phyloP scores from a whole-genome alignment of 2,797 vertebrate genomes.

The Staurois parvus region DNA sequence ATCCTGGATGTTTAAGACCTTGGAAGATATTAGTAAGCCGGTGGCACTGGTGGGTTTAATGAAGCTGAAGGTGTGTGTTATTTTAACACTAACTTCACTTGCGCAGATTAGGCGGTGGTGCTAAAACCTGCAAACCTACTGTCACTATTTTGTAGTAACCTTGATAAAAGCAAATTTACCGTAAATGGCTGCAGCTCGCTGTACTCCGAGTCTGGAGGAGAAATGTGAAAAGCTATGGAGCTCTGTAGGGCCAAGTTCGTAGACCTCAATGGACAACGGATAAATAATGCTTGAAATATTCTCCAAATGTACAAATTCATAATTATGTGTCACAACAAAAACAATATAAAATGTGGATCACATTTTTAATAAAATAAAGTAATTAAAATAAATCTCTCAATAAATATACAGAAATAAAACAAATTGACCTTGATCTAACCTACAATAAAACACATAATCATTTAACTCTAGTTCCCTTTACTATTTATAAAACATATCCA shows the following conservation, averaged over 20 bases:
- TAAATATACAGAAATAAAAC: too few relatives aligned
- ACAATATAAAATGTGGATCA: too few relatives aligned
- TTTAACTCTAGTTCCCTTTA: too few relatives aligned
- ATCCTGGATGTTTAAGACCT: constrained; percentile 77
- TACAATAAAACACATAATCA: too few relatives aligned
- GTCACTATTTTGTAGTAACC: constrained; percentile 84
- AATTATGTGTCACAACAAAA: too few relatives aligned
- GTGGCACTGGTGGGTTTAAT: constrained; percentile 80
- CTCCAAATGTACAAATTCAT: too few relatives aligned
- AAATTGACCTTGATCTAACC: too few relatives aligned
- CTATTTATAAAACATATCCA: too few relatives aligned
- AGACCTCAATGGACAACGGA: not conserved
- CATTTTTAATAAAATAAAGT: too few relatives aligned
- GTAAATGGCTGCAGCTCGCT: constrained; percentile 68
- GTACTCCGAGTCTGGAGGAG: not conserved
- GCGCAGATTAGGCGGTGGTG: constrained; percentile 84
- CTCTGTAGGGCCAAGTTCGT: not conserved
- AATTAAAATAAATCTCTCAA: too few relatives aligned
- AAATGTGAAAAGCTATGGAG: not conserved
- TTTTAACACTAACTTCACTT: constrained; percentile 88
- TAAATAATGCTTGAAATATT: too few relatives aligned
- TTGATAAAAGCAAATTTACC: constrained; percentile 83
- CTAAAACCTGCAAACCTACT: constrained; percentile 90
- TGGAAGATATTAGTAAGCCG: constrained; percentile 54
- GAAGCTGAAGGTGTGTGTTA: constrained; percentile 92